Evolutionary conservation across 2,888 invertebrate species (phyloP).

Genomic region (Netelia virgata): DNA sequence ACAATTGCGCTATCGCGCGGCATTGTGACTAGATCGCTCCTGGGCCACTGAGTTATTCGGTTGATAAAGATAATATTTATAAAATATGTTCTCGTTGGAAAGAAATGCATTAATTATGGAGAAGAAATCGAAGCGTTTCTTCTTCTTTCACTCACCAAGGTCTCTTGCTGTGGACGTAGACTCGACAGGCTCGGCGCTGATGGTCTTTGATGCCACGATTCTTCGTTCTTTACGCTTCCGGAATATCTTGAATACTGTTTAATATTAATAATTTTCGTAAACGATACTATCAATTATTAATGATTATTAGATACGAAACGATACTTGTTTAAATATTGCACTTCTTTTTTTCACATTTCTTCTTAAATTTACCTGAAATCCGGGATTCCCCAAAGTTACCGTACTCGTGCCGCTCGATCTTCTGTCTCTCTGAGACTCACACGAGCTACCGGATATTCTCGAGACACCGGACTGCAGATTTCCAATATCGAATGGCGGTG

Average conservation of each 20-base stretch:
- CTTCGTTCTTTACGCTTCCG: slow-evolving; percentile 72
- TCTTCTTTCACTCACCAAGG: slow-evolving; percentile 73
- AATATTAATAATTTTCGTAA: slow-evolving; percentile 25
- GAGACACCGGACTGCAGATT: slow-evolving; percentile 65
- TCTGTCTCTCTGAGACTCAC: slow-evolving; percentile 66
- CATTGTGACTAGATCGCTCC: no score
- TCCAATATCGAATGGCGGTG: slow-evolving; percentile 74
- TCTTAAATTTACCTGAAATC: slow-evolving; percentile 49
- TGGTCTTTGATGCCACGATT: slow-evolving; percentile 76
- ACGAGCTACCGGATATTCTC: slow-evolving; percentile 65
- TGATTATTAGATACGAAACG: background rate
- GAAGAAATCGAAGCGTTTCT: background rate
- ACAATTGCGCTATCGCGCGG: no score
- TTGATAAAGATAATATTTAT: no score
- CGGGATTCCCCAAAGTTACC: slow-evolving; percentile 48
- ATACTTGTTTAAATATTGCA: background rate
- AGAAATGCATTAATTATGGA: no score
- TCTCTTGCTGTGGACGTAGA: slow-evolving; percentile 74
- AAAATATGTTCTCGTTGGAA: no score
- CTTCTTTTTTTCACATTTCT: slow-evolving; percentile 24
- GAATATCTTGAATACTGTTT: slow-evolving; percentile 75
- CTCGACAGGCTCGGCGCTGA: slow-evolving; percentile 74
- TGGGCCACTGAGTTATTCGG: no score
- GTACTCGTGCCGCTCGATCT: slow-evolving; percentile 61
- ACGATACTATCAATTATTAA: slow-evolving; percentile 42